A percentile compares a stretch with the other conserved stretches of the same genome.
Evolutionary conservation across 2,888 invertebrate species (phyloP).

Genomic region (Scaptodrosophila latifasciaeformis): DNA sequence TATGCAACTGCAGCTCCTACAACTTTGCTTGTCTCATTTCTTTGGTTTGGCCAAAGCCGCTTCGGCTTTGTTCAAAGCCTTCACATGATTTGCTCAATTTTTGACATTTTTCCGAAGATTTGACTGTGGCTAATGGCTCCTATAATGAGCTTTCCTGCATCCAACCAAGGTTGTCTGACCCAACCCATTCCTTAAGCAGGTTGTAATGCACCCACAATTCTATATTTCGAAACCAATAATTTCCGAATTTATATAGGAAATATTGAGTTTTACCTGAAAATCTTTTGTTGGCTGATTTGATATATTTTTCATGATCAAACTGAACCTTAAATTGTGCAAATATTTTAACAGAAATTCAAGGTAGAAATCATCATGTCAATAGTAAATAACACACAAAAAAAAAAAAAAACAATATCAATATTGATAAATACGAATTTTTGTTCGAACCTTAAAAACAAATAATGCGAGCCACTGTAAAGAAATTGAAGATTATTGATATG

Average conservation of each 20-base stretch:
- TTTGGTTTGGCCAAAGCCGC: too few relatives aligned
- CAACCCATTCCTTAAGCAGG: too few relatives aligned
- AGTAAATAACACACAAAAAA: not conserved
- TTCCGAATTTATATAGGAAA: too few relatives aligned
- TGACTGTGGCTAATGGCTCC: not conserved
- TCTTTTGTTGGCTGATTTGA: too few relatives aligned
- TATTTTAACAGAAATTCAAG: conserved; percentile 30
- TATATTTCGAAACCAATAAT: too few relatives aligned
- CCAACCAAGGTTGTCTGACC: too few relatives aligned
- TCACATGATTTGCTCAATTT: conserved; percentile 21
- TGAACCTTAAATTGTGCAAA: conserved; percentile 61
- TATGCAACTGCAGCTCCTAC: conserved; percentile 28
- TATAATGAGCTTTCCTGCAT: not conserved
- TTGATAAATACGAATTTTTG: not conserved
- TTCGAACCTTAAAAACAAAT: conserved; percentile 46
- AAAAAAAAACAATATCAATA: not conserved
- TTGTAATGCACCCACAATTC: too few relatives aligned
- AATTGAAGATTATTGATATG: not conserved
- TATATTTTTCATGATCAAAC: too few relatives aligned
- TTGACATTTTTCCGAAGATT: conserved; percentile 32
- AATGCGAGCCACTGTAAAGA: conserved; percentile 30
- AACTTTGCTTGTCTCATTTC: conserved; percentile 20
- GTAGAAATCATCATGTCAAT: not conserved
- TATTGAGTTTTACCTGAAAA: too few relatives aligned
- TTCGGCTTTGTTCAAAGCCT: conserved; percentile 7